These are phyloP conservation scores for Bos javanicus DNA, from an alignment of 2,113 vertebrate species.

Conservation along the genomic window DNA sequence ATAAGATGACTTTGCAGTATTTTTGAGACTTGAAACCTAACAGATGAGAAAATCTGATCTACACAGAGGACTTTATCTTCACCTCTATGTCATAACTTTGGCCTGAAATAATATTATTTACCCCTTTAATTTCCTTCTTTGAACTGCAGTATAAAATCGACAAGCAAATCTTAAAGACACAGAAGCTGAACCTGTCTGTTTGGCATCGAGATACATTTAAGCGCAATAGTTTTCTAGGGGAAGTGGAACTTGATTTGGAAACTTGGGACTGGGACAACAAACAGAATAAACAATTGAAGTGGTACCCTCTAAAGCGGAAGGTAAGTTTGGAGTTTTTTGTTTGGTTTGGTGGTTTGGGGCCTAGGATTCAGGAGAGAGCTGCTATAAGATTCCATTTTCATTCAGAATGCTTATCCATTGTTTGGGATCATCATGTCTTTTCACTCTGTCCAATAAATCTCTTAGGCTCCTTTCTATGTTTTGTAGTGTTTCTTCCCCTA, in stretches of 20 bases:
- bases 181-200: constrained; percentile 90
- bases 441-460: background rate
- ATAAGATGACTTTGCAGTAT: constrained; percentile 35
- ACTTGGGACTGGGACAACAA: constrained; percentile 91
- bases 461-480: background rate
- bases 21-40: constrained; percentile 42
- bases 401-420: background rate
- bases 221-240: constrained; percentile 93
- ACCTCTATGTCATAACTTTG: constrained; percentile 29
- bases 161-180: constrained; percentile 83
- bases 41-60: constrained; percentile 31
- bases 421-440: background rate
- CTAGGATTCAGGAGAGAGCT: background rate
- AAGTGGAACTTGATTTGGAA: constrained; percentile 90
- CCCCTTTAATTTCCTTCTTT: constrained; percentile 48
- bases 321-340: constrained; percentile 74
- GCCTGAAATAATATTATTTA: background rate
- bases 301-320: constrained; percentile 88
- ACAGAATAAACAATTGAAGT: constrained; percentile 87
- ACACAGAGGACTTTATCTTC: constrained; percentile 35
- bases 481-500: background rate
- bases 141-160: constrained; percentile 88
- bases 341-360: background rate
- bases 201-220: constrained; percentile 96
- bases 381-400: background rate